Base-by-base conservation (phyloP, 2,113 vertebrate species). In the Peucedramus taeniatus region DNA sequence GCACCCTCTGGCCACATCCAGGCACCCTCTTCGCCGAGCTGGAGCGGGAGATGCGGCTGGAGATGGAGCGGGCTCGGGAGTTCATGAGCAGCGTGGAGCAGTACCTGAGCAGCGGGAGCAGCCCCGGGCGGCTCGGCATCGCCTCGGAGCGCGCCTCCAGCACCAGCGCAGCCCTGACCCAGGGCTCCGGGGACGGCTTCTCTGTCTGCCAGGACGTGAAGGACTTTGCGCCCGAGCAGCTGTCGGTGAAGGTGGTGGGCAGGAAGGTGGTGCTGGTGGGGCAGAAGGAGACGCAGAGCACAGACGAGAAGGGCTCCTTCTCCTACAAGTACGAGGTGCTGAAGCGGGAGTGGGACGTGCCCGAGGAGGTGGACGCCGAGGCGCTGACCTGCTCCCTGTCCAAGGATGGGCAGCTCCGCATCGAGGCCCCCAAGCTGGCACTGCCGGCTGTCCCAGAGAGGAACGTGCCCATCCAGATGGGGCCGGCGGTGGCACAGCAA, bases 251-350 rank as follows among this genome's bases (percentile, higher is more conserved):
- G 77, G 89, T 95, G 90, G 93, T 93, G 96, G 96, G 96, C 91
- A 96, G 93, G 83, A 96, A 86, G 74, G 78, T 94, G 92, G 78
- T 94, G 78, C 95, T 92, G 92, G 83, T 91, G 79, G 95, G 95
- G 68, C 90, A 94, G 95, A 97, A 96, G 88, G 92, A 89, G 84
- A 93, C 92, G 5, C 92, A 97, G 91, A 93, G 37, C 59, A 51
- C 47, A 11, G 74, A 77, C 9, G n/a, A 92, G 42, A 96, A 95
- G 65, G 94, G 94, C 90, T 91, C 94, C 42, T 95, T 95, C 91
- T 96, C 96, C 69, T 97, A 97, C 96, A 97, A 97, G 94, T 96
- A 97, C 53, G 92, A 97, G 79, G 85, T 78, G 30, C 57, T 95
- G 93, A 96, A 93, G 95, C 61, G 96, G 26, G 96, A 96, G 69